Evolutionary conservation across 2,113 vertebrate species (phyloP).

Genomic region (Nothoprocta pentlandii): DNA sequence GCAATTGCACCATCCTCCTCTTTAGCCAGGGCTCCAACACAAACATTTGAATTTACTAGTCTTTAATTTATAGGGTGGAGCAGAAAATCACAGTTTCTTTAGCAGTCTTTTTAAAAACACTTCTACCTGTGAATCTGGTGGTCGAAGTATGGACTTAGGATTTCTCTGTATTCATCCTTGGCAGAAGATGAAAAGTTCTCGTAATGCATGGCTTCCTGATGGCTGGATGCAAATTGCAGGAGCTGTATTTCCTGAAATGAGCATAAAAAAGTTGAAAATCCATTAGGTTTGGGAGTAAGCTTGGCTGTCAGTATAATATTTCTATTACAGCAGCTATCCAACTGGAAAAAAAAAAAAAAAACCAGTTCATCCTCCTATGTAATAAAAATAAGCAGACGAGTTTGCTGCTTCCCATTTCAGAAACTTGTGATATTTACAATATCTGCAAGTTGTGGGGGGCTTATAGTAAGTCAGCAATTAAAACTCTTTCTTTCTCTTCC

Average conservation of each 20-base stretch:
- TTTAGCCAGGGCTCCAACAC: not conserved
- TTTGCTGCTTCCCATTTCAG: not conserved
- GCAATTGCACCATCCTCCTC: not conserved
- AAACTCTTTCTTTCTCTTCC: not conserved
- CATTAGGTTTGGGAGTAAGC: conserved; percentile 49
- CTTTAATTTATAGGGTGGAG: not conserved
- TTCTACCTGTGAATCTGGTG: not conserved
- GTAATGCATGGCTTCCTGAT: conserved; percentile 14
- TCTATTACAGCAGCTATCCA: conserved; percentile 54
- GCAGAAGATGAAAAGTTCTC: conserved; percentile 23
- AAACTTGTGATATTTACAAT: not conserved
- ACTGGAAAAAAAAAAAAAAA: conserved; percentile 47
- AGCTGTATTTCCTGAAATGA: conserved; percentile 55
- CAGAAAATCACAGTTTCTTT: not conserved
- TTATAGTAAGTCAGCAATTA: not conserved
- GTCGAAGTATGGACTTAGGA: not conserved
- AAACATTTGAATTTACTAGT: not conserved
- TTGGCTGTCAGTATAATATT: conserved; percentile 46
- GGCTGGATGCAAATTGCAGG: conserved; percentile 42
- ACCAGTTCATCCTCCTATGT: not conserved
- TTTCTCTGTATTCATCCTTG: not conserved
- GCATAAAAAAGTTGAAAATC: conserved; percentile 53
- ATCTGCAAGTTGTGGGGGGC: not conserved
- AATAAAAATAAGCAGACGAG: conserved; percentile 9
- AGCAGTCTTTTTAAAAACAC: not conserved